Evolutionary conservation across 2,888 invertebrate genomes (phyloP).

Genomic region (Trypoxylon attenuatum): DNA sequence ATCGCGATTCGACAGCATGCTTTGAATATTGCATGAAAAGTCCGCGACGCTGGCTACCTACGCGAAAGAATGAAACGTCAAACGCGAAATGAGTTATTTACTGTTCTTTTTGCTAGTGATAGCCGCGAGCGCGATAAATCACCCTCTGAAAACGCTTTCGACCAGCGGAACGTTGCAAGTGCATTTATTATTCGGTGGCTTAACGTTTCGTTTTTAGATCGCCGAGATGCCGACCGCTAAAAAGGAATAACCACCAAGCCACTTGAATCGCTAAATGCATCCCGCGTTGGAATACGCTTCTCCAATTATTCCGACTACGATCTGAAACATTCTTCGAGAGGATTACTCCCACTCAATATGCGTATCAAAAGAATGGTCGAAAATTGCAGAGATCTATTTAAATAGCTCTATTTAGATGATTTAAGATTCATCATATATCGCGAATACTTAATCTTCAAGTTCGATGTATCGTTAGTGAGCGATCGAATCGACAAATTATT

Average conservation of each 20-base stretch:
- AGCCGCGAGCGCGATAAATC: constrained; percentile 27
- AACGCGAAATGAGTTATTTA: constrained; percentile 35
- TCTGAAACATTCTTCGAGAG: too few relatives aligned
- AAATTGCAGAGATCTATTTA: constrained; percentile 16
- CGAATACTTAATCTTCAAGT: background rate
- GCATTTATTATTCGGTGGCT: constrained; percentile 37
- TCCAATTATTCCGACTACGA: too few relatives aligned
- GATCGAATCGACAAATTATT: background rate
- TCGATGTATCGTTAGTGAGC: background rate
- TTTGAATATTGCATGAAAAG: constrained; percentile 29
- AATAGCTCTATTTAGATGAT: constrained; percentile 1
- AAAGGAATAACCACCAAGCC: too few relatives aligned
- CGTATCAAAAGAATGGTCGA: too few relatives aligned
- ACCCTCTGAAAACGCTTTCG: constrained; percentile 24
- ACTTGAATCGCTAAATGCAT: too few relatives aligned
- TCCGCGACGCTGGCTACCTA: background rate
- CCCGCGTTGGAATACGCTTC: too few relatives aligned
- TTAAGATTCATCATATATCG: background rate
- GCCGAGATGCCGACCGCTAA: too few relatives aligned
- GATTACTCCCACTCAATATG: too few relatives aligned
- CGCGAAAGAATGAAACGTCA: constrained; percentile 23
- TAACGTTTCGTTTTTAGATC: too few relatives aligned
- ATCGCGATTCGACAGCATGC: constrained; percentile 25
- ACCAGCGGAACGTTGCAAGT: constrained; percentile 4
- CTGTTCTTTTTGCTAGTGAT: constrained; percentile 8